These are phyloP conservation scores for Meteorus sp. DNA, from an alignment of 1,140 invertebrate species.

Conservation along the genomic window DNA sequence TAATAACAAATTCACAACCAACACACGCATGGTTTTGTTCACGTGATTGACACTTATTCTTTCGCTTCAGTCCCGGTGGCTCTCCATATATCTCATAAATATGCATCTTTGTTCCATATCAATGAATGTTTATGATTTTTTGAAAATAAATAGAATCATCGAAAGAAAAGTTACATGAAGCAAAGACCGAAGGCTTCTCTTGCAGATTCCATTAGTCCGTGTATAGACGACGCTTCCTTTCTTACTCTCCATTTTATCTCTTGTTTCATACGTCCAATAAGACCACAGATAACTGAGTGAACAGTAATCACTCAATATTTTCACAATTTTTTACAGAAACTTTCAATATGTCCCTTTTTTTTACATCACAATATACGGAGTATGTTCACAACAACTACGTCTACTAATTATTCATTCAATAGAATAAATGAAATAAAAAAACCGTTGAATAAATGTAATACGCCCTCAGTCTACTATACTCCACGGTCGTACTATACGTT, in stretches of 20 bases:
- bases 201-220: too few species aligned
- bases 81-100: too few species aligned
- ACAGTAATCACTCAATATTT: slow-evolving; percentile 2
- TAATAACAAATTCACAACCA: slow-evolving; percentile 55
- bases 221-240: too few species aligned
- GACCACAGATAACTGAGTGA: neutral
- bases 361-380: neutral
- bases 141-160: too few species aligned
- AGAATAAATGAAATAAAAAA: neutral
- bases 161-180: too few species aligned
- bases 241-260: slow-evolving; percentile 31
- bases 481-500: neutral
- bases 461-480: slow-evolving; percentile 16
- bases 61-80: too few species aligned
- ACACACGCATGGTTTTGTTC: slow-evolving; percentile 42
- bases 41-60: slow-evolving; percentile 34
- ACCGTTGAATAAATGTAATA: neutral
- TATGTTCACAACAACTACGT: neutral
- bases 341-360: slow-evolving; percentile 10
- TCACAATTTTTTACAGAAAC: slow-evolving; percentile 2
- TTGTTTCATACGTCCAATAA: slow-evolving; percentile 30
- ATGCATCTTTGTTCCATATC: too few species aligned
- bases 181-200: too few species aligned
- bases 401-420: slow-evolving; percentile 1
- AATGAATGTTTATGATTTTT: too few species aligned